Percentiles rank a stretch among this genome's conserved stretches.
These are phyloP conservation scores for Drosophila littoralis DNA, from an alignment of 1,140 invertebrate species.

Conservation along the genomic window DNA sequence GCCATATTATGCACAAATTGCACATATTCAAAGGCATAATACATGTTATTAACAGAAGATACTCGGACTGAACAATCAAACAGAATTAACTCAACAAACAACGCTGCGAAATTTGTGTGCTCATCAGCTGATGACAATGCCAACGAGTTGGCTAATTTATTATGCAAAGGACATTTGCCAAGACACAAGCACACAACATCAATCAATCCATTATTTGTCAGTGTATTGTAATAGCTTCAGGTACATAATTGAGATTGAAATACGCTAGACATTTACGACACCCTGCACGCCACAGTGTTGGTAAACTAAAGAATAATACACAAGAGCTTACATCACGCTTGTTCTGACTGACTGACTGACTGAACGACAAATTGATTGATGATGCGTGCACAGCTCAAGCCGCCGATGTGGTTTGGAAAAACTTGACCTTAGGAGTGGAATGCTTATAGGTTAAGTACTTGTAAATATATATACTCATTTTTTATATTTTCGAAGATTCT, in stretches of 20 bases:
- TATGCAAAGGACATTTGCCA: not conserved
- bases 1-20: not conserved
- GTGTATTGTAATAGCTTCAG: not conserved
- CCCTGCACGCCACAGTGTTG: no score
- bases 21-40: not conserved
- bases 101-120: not conserved
- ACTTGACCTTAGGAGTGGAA: no score
- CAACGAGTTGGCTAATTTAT: constrained; percentile 6
- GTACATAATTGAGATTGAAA: not conserved
- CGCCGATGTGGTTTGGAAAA: no score
- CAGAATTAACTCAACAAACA: constrained; percentile 5
- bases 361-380: no score
- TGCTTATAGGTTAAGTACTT: no score
- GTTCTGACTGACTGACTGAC: no score
- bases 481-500: no score
- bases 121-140: not conserved
- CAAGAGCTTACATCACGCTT: no score
- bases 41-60: not conserved
- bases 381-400: no score
- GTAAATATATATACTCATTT: no score
- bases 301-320: no score
- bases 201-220: not conserved
- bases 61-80: not conserved
- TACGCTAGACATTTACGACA: no score
- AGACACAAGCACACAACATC: not conserved